These are phyloP conservation scores for Crioceris asparagi DNA, from an alignment of 2,888 invertebrate genomes.

Conservation along the genomic window DNA sequence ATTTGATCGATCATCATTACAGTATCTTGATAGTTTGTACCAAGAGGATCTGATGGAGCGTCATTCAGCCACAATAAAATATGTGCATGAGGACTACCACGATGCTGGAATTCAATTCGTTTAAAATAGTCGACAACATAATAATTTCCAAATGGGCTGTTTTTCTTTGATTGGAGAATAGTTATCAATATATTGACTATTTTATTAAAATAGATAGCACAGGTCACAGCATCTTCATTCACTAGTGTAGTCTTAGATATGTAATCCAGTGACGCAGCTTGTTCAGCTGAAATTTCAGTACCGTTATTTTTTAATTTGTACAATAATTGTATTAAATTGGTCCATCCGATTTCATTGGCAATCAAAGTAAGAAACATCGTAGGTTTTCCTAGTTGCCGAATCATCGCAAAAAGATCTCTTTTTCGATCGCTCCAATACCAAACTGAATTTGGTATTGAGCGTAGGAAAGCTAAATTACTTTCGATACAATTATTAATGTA, in stretches of 20 bases:
- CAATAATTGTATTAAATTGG: conserved; percentile 23
- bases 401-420: conserved; percentile 23
- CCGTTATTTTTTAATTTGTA: conserved; percentile 20
- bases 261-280: conserved; percentile 7
- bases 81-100: no score
- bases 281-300: conserved; percentile 10
- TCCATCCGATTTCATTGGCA: conserved; percentile 35
- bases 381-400: conserved; percentile 32
- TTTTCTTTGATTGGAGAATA: conserved; percentile 22
- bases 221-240: conserved; percentile 11
- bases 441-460: no score
- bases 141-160: conserved; percentile 28
- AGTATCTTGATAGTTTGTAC: conserved; percentile 10
- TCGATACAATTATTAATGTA: not conserved
- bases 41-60: conserved; percentile 20
- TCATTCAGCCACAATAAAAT: conserved; percentile 30
- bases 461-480: not conserved
- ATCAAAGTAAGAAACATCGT: conserved; percentile 34
- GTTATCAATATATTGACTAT: conserved; percentile 25
- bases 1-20: conserved; percentile 23
- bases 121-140: conserved; percentile 27
- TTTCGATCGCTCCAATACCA: not conserved
- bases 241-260: conserved; percentile 9
- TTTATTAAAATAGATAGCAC: conserved; percentile 27
- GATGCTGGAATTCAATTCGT: conserved; percentile 31